Evolutionary conservation across 2,113 vertebrate species (phyloP).

Genomic region (Pionites leucogaster): DNA sequence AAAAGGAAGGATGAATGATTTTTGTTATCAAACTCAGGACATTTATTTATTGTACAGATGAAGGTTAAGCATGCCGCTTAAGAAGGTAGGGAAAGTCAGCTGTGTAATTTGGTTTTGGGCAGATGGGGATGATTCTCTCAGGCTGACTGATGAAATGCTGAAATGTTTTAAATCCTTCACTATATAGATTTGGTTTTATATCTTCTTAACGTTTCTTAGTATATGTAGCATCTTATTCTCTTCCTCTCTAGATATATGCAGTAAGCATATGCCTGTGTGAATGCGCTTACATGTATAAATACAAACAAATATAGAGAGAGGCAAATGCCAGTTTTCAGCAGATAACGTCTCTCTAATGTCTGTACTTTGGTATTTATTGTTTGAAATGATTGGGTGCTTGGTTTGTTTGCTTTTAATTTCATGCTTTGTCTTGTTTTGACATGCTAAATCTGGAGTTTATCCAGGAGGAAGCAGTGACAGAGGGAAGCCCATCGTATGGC

Average conservation of each 20-base stretch:
- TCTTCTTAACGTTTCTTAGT: neutral
- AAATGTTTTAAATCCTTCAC: constrained; percentile 2
- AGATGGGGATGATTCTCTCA: neutral
- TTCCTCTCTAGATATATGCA: neutral
- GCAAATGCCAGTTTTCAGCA: neutral
- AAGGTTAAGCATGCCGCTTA: neutral
- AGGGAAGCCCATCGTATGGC: neutral
- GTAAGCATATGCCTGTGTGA: neutral
- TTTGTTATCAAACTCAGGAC: neutral
- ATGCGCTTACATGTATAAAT: neutral
- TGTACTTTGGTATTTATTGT: neutral
- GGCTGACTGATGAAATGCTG: neutral
- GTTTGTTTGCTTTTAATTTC: constrained; percentile 10
- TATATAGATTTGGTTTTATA: neutral
- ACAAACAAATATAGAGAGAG: neutral
- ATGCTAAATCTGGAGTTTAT: neutral
- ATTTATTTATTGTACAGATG: neutral
- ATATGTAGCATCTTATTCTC: neutral
- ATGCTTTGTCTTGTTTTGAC: neutral
- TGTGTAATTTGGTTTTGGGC: neutral
- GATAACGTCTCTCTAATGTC: neutral
- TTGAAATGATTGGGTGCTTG: neutral
- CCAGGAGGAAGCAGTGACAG: neutral
- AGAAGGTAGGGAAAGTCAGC: neutral
- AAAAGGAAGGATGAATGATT: neutral